Conservation (phyloP, 30 jellyfish, hydroid and myxozoan species). For the Hydra vulgaris region DNA sequence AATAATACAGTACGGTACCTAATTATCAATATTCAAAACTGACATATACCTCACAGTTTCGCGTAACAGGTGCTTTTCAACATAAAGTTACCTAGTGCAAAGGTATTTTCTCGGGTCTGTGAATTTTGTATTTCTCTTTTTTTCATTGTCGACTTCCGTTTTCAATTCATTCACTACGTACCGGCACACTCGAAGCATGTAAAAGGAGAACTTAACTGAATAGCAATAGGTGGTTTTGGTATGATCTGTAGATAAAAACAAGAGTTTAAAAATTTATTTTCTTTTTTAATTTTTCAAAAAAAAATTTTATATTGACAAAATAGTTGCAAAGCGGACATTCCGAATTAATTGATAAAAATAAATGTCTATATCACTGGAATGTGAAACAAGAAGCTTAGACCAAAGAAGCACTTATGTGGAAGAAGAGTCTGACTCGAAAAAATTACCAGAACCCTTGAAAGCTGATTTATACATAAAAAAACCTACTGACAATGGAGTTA, state of each 20-base stretch:
- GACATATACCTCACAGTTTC: too few species aligned
- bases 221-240: neutral
- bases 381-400: neutral
- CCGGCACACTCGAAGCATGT: neutral
- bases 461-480: neutral
- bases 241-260: neutral
- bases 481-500: neutral
- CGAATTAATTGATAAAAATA: neutral
- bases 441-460: neutral
- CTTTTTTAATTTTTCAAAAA: neutral
- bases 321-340: neutral
- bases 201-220: neutral
- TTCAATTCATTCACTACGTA: slow-evolving; percentile 18
- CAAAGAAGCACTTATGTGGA: neutral
- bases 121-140: neutral
- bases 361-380: neutral
- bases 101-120: slow-evolving; percentile 12
- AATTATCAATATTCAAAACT: too few species aligned
- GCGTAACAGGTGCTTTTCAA: neutral
- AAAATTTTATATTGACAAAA: neutral
- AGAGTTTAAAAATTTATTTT: neutral
- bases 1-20: too few species aligned
- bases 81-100: neutral
- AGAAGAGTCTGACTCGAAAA: neutral
- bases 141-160: slow-evolving; percentile 32